Base-by-base conservation (phyloP, 2,888 invertebrate species). In the Orthosia gothica region DNA sequence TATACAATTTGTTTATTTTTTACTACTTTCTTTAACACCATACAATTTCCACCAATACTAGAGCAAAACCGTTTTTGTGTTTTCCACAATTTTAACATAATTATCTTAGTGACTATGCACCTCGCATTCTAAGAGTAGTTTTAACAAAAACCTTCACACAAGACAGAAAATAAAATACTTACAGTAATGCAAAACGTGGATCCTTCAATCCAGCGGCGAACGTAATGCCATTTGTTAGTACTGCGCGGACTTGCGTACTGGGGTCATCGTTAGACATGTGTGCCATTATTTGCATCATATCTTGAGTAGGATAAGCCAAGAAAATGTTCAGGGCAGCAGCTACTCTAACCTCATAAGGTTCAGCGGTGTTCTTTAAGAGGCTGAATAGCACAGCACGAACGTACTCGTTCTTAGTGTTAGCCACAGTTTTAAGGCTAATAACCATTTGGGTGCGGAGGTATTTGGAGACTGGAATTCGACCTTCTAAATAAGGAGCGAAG, bases 281-380 rank as follows among this genome's bases (percentile, higher is more conserved):
- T 45, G 98, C 98, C 97, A 98, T 97, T 55, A 97, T 95, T 93
- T 97, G 97, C 88, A 98, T 97, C 97, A 98, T 97, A 16, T 95
- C 94, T 26, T 95, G 91, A 7, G 97, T 96, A 49, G 98, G 98
- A 61, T 95, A 94, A 15, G 97, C 95, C 85, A 95, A 95, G 94
- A 98, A 97, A 73, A 98, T 92, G 67, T 97, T 94, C 73, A 96
- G 96, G 0, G 97, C 97, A 54, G 98, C 97, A 50, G 97, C 97
- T 61, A 97, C 97, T 85, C 98, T 97, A 9, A 98, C 95, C 93
- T 98, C 97, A 80, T 97, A 97, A 26, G 94, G 91, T 87, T 98
- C 98, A 72, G 97, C 97, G 5, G 96, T 94, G 90, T 98, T 98
- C 88, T 96, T 96, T 88, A 98, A 97, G 65, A 98, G 97, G 88